Evolutionary conservation across 2,113 vertebrate species (phyloP).

Genomic region (Microtus oregoni): DNA sequence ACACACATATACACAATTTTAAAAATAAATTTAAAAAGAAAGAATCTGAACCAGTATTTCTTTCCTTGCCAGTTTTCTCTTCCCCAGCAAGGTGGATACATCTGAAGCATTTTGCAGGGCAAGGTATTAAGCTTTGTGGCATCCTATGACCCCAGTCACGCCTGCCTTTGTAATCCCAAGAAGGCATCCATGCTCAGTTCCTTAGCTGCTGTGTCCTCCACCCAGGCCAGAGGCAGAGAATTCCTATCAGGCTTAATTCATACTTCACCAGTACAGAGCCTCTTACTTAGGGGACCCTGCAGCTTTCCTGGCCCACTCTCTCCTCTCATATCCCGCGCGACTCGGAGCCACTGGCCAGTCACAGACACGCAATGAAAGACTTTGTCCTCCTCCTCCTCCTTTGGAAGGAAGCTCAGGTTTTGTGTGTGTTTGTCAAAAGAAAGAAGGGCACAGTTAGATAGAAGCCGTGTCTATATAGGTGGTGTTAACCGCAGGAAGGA

Average conservation of each 20-base stretch:
- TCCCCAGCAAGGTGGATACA: neutral
- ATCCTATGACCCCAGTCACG: neutral
- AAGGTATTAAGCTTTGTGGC: neutral
- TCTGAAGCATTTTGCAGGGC: neutral
- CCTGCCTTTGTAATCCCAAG: neutral
- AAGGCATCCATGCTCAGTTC: neutral
- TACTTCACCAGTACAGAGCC: neutral
- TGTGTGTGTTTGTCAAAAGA: neutral
- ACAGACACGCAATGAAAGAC: neutral
- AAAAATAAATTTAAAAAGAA: neutral
- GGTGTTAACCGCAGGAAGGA: fast-evolving
- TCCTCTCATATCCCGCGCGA: neutral
- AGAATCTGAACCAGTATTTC: neutral
- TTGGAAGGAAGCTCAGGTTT: fast-evolving
- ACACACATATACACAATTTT: neutral
- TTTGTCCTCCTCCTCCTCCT: neutral
- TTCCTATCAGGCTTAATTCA: fast-evolving
- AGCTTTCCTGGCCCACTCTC: neutral
- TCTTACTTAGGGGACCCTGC: fast-evolving
- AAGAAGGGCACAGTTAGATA: fast-evolving
- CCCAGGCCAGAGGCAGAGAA: neutral
- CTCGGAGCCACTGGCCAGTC: neutral
- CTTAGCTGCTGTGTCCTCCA: neutral
- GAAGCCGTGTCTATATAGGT: fast-evolving
- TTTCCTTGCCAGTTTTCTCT: fast-evolving